These are phyloP conservation scores for Lerema accius DNA, from an alignment of 1,140 invertebrate genomes.

Conservation along the genomic window DNA sequence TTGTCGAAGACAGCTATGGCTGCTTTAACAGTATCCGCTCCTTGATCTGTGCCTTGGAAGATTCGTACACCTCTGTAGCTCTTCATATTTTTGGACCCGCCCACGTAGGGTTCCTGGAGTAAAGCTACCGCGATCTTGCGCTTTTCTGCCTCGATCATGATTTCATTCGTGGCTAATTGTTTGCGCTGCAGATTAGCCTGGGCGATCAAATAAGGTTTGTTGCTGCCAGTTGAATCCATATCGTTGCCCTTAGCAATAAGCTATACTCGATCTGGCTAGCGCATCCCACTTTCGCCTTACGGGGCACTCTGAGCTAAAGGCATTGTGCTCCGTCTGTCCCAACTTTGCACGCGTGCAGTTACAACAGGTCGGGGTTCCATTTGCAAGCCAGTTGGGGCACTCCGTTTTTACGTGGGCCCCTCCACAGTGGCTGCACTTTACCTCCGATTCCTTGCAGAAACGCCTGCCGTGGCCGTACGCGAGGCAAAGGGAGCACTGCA, in stretches of 20 bases:
- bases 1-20: conserved; percentile 27
- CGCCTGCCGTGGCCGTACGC: not conserved
- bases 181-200: conserved; percentile 37
- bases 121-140: not conserved
- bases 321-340: not conserved
- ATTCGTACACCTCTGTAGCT: conserved; percentile 10
- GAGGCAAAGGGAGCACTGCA: conserved; percentile 5
- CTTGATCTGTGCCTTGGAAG: conserved; percentile 2
- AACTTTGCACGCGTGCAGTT: not conserved
- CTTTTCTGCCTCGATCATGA: conserved; percentile 2
- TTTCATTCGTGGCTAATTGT: conserved; percentile 27
- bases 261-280: not conserved
- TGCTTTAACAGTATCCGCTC: conserved; percentile 21
- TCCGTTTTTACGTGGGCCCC: not conserved
- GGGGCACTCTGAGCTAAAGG: not conserved
- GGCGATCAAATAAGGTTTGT: not conserved
- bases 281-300: not conserved
- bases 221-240: not conserved
- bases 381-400: not conserved
- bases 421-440: not conserved
- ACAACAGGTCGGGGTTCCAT: not conserved
- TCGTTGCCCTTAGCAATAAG: conserved; percentile 12
- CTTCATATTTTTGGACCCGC: not conserved
- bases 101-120: conserved; percentile 5
- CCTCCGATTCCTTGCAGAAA: not conserved